These are phyloP conservation scores for Gibbula magus DNA, from an alignment of 2,888 invertebrate genomes.

Conservation along the genomic window DNA sequence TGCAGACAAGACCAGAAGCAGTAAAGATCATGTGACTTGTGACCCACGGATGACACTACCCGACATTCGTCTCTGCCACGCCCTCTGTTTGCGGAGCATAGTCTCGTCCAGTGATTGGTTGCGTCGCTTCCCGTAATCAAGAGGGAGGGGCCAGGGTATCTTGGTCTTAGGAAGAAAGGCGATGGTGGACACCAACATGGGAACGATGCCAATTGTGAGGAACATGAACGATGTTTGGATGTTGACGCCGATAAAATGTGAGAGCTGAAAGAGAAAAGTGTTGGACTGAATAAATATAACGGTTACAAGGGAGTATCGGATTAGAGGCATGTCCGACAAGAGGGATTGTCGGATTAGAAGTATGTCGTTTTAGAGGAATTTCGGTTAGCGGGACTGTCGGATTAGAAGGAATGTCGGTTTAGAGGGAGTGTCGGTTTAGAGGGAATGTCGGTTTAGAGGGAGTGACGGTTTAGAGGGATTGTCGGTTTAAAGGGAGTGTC, in stretches of 20 bases:
- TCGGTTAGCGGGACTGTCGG: too few species aligned
- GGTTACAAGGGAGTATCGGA: too few species aligned
- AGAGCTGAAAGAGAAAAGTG: constrained; percentile 41
- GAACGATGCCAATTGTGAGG: constrained; percentile 66
- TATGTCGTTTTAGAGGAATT: too few species aligned
- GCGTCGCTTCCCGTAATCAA: constrained; percentile 52
- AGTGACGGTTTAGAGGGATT: too few species aligned
- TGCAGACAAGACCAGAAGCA: not conserved
- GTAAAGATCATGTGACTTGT: not conserved
- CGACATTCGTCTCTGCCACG: constrained; percentile 53
- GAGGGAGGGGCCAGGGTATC: constrained; percentile 67
- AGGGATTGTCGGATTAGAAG: too few species aligned
- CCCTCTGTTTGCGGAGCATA: constrained; percentile 45
- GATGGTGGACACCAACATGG: constrained; percentile 67
- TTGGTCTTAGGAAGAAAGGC: constrained; percentile 67
- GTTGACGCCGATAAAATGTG: constrained; percentile 52
- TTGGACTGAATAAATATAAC: too few species aligned
- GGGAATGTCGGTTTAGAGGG: too few species aligned
- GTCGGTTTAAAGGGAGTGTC: too few species aligned
- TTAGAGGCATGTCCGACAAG: too few species aligned
- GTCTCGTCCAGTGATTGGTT: constrained; percentile 47
- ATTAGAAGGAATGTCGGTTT: too few species aligned
- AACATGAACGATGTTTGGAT: constrained; percentile 71
- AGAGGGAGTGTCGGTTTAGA: too few species aligned
- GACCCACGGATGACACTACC: constrained; percentile 32